Conservation (phyloP, 2,888 invertebrate species). For the Hyalella azteca region DNA sequence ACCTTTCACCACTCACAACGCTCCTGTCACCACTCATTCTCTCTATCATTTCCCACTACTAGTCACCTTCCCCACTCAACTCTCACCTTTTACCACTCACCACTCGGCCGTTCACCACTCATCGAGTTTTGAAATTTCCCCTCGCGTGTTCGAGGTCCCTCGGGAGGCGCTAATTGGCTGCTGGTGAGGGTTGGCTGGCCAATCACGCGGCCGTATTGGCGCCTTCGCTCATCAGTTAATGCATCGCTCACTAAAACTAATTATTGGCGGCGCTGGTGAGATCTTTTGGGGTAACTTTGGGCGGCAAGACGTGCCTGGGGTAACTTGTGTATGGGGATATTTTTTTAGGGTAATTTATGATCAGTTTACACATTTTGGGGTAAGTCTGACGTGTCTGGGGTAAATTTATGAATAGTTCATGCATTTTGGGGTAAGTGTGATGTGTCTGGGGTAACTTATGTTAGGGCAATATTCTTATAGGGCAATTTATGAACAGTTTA, state of each 20-base stretch:
- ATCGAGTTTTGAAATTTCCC: neutral
- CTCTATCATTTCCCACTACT: neutral
- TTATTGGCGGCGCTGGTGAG: neutral
- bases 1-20: neutral
- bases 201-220: neutral
- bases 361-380: neutral
- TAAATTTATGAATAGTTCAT: too few species aligned
- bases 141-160: neutral
- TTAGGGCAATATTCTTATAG: too few species aligned
- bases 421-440: too few species aligned
- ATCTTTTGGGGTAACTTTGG: neutral
- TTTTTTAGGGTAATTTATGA: neutral
- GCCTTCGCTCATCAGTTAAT: neutral
- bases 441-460: too few species aligned
- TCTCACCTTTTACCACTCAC: neutral
- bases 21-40: neutral
- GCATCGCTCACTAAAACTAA: neutral
- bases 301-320: neutral
- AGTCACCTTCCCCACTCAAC: neutral
- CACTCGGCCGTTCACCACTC: neutral
- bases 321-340: neutral
- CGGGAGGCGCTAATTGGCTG: slow-evolving; percentile 11
- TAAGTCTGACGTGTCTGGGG: neutral
- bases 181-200: slow-evolving; percentile 2
- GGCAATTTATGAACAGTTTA: too few species aligned